A percentile compares a stretch with the other conserved stretches of the same genome.
phyloP scores from a whole-genome alignment of 2,113 vertebrate genomes.

The human (Homo sapiens) region GRCh38 chr3:43956001-43956500 shows the following conservation, averaged over 20 bases:
- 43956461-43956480: conserved; percentile 45
- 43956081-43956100: background rate
- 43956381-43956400: background rate
- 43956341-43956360: conserved; percentile 37
- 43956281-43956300: background rate
- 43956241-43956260: background rate
- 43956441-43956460: conserved; percentile 20
- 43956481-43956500: conserved; percentile 39
- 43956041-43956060: no score
- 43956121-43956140: background rate
- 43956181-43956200: background rate
- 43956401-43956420: background rate
- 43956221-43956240: background rate
- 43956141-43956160: background rate
- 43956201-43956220: background rate
- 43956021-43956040: background rate
- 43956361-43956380: background rate
- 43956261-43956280: background rate
- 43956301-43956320: background rate
- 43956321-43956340: background rate
- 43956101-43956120: background rate
- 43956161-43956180: background rate
- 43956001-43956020: background rate
- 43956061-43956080: background rate
- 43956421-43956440: background rate